These are phyloP conservation scores for Plusia festucae DNA, from an alignment of 2,888 invertebrate genomes.

Conservation along the genomic window DNA sequence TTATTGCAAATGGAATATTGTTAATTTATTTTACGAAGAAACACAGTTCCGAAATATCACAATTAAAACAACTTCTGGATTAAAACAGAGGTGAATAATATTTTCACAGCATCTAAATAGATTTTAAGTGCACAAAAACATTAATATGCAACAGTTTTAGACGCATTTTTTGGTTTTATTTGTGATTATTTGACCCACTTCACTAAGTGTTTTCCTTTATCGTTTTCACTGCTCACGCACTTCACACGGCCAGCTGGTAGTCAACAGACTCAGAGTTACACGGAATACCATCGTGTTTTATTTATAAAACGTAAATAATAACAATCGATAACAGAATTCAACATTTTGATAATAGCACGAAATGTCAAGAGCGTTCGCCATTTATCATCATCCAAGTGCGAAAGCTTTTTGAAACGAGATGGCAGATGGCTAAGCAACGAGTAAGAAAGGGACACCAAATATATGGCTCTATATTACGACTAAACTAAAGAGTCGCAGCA, in stretches of 20 bases:
- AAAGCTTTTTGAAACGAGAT: conserved; percentile 68
- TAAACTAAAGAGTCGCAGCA: conserved; percentile 59
- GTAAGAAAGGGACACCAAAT: conserved; percentile 64
- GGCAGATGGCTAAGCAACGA: conserved; percentile 21
- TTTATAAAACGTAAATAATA: conserved; percentile 70
- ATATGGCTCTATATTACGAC: conserved; percentile 59
- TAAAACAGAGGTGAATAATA: conserved; percentile 22
- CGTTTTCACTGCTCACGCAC: conserved; percentile 54
- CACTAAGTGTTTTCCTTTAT: conserved; percentile 50
- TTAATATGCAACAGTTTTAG: conserved; percentile 29
- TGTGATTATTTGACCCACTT: conserved; percentile 52
- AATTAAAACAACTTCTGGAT: conserved; percentile 32
- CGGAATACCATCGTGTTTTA: conserved; percentile 70
- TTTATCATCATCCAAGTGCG: conserved; percentile 71
- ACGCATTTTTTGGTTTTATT: conserved; percentile 48
- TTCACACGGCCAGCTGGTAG: conserved; percentile 36
- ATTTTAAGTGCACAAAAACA: conserved; percentile 16
- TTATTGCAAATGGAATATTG: conserved; percentile 24
- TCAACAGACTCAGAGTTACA: conserved; percentile 35
- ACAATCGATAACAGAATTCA: conserved; percentile 65
- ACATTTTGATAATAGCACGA: conserved; percentile 72
- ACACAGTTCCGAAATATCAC: conserved; percentile 19
- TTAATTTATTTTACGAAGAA: conserved; percentile 35
- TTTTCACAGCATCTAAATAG: conserved; percentile 20
- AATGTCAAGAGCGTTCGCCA: conserved; percentile 84